Evolutionary conservation across 2,888 invertebrate genomes (phyloP).

Genomic region (Epistrophe grossulariae): DNA sequence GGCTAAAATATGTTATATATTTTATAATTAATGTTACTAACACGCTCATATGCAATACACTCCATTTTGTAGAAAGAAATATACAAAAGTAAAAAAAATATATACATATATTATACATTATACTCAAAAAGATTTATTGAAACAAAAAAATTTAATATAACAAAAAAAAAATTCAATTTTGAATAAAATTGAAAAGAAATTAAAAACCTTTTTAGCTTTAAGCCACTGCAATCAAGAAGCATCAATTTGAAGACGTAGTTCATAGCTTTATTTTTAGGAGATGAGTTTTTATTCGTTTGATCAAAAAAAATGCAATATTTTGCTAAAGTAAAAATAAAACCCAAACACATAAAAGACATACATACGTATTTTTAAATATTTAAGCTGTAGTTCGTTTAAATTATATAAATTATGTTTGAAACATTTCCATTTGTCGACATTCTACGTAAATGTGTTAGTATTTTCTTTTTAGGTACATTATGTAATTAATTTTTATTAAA

Average conservation of each 20-base stretch:
- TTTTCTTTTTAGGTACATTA: constrained; percentile 49
- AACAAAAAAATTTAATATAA: constrained; percentile 24
- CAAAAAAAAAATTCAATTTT: constrained; percentile 63
- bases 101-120: constrained; percentile 36
- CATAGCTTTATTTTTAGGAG: constrained; percentile 34
- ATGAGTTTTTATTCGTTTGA: constrained; percentile 32
- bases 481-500: constrained; percentile 50
- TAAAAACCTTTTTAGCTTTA: constrained; percentile 58
- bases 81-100: constrained; percentile 41
- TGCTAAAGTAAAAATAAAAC: constrained; percentile 26
- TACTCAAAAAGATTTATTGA: constrained; percentile 33
- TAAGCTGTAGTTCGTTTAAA: constrained; percentile 55
- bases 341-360: constrained; percentile 30
- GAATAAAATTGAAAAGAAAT: constrained; percentile 46
- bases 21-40: constrained; percentile 52
- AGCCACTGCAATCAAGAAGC: constrained; percentile 67
- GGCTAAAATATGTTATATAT: constrained; percentile 62
- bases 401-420: constrained; percentile 69
- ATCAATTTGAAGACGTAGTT: constrained; percentile 59
- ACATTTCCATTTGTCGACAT: constrained; percentile 69
- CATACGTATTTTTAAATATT: constrained; percentile 31
- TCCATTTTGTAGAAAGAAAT: constrained; percentile 69
- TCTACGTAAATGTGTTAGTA: constrained; percentile 63
- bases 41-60: constrained; percentile 72
- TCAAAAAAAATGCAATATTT: constrained; percentile 17